Evolutionary conservation across 2,797 vertebrate species (phyloP).

Genomic region (Macropodus opercularis): DNA sequence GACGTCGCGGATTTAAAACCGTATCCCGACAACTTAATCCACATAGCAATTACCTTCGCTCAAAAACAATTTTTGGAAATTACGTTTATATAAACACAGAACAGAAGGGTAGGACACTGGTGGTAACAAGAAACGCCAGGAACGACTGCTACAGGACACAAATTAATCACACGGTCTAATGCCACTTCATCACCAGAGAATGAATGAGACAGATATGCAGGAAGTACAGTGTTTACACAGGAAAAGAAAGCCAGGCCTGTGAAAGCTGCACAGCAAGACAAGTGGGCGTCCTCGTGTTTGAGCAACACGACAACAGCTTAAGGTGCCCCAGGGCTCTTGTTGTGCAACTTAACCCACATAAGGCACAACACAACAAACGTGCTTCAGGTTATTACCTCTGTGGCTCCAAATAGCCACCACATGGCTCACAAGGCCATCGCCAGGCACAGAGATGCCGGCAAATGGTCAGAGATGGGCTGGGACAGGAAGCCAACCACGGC

Average conservation of each 20-base stretch:
- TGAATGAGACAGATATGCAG: neutral
- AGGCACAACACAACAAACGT: constrained; percentile 44
- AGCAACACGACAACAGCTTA: constrained; percentile 16
- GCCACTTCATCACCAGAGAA: neutral
- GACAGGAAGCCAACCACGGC: constrained; percentile 60
- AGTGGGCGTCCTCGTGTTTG: constrained; percentile 18
- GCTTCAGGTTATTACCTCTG: constrained; percentile 45
- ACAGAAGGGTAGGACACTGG: neutral
- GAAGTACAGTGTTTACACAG: neutral
- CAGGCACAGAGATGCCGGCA: constrained; percentile 59
- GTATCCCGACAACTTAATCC: neutral
- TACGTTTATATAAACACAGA: neutral
- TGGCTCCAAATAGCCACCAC: constrained; percentile 66
- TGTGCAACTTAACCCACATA: constrained; percentile 36
- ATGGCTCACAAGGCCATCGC: constrained; percentile 60
- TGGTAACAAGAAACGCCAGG: neutral
- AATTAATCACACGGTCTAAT: too few species aligned
- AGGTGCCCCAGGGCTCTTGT: constrained; percentile 9
- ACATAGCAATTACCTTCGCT: neutral
- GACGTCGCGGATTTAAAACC: neutral
- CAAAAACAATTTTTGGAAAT: neutral
- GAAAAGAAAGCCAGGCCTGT: neutral
- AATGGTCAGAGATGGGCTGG: constrained; percentile 68
- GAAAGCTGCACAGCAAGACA: constrained; percentile 11
- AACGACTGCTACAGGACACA: neutral